Evolutionary conservation across 2,797 vertebrate species (phyloP).

Genomic region (Gadopsis bispinosus): DNA sequence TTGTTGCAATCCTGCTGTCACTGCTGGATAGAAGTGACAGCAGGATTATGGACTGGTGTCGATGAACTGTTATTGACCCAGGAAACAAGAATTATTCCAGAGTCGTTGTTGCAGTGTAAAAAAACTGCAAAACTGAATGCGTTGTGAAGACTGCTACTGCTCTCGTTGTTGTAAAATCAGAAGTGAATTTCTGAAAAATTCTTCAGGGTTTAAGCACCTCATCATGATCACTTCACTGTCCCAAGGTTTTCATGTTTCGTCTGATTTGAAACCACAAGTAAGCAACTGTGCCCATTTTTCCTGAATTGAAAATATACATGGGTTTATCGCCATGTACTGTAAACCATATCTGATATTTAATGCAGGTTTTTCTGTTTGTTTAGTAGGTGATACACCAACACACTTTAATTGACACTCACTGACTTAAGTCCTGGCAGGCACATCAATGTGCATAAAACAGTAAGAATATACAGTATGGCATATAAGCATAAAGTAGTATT

Average conservation of each 20-base stretch:
- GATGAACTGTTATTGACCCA: neutral
- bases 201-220: neutral
- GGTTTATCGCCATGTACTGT: neutral
- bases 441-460: neutral
- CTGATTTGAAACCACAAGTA: neutral
- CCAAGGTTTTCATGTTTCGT: constrained; percentile 5
- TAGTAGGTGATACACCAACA: neutral
- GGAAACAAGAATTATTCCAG: neutral
- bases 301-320: neutral
- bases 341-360: neutral
- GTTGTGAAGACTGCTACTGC: neutral
- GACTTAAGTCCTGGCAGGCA: neutral
- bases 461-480: constrained; percentile 7
- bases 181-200: neutral
- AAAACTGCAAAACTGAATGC: neutral
- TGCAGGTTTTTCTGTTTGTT: neutral
- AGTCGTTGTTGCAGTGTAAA: neutral
- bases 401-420: neutral
- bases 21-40: neutral
- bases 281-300: neutral
- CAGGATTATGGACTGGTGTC: neutral
- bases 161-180: neutral
- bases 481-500: neutral
- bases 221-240: constrained; percentile 9
- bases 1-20: no score